Evolutionary conservation across 2,797 vertebrate species (phyloP).

Genomic region (Sebastes umbrosus): DNA sequence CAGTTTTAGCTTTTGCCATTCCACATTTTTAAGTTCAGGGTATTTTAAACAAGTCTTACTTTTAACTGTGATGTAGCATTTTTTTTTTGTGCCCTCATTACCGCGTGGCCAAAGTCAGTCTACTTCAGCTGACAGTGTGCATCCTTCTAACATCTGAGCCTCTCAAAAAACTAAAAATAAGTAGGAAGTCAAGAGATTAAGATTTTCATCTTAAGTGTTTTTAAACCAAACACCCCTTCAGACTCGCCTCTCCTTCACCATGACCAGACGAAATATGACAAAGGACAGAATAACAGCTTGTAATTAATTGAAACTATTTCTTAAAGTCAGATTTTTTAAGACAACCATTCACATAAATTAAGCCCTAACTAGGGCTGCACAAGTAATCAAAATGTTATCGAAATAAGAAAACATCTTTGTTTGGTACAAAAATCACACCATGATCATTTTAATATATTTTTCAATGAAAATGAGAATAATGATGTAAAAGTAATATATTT

Average conservation of each 20-base stretch:
- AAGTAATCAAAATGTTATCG: too few species aligned
- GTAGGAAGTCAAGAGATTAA: too few species aligned
- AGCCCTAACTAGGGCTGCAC: too few species aligned
- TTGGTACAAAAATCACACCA: too few species aligned
- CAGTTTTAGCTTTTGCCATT: background rate
- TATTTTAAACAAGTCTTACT: conserved; percentile 39
- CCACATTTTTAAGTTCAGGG: background rate
- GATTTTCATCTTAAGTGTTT: background rate
- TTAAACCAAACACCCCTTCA: background rate
- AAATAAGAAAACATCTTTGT: too few species aligned
- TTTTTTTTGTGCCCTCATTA: background rate
- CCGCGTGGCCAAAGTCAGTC: background rate
- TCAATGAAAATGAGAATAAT: too few species aligned
- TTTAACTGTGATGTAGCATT: conserved; percentile 15
- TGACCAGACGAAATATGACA: background rate
- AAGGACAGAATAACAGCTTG: background rate
- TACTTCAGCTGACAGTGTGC: background rate
- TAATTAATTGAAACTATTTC: background rate
- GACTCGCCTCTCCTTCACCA: background rate
- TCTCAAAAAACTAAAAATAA: too few species aligned
- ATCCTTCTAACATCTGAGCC: background rate
- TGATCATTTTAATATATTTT: too few species aligned
- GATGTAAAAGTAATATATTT: too few species aligned
- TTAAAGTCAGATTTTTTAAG: background rate
- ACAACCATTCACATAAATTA: background rate